phyloP scores from a whole-genome alignment of 2,797 vertebrate species.

The Pelodytes ibericus region DNA sequence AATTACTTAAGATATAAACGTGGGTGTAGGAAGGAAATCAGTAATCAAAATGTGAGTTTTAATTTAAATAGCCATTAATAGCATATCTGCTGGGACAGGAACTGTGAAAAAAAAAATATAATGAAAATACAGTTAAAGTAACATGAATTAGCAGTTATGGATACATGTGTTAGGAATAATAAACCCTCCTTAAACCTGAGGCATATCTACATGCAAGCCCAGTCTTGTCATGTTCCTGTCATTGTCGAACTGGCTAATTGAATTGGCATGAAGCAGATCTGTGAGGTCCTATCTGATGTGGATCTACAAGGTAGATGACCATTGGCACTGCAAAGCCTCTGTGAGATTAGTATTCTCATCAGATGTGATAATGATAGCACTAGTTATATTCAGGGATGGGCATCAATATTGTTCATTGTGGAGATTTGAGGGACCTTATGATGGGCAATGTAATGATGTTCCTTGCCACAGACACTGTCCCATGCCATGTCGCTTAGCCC shows the following conservation, averaged over 20 bases:
- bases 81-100: constrained; percentile 3
- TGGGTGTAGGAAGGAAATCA: background rate
- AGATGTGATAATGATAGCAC: too few relatives aligned
- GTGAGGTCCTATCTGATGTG: constrained; percentile 6
- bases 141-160: constrained; percentile 13
- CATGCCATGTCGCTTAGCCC: too few relatives aligned
- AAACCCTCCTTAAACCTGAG: background rate
- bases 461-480: too few relatives aligned
- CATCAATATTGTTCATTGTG: too few relatives aligned
- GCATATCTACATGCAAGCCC: constrained; percentile 7
- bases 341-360: too few relatives aligned
- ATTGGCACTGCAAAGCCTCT: background rate
- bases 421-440: too few relatives aligned
- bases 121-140: constrained; percentile 6
- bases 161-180: constrained; percentile 15
- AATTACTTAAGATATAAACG: background rate
- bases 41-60: background rate
- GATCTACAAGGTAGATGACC: background rate
- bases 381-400: too few relatives aligned
- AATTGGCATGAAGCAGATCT: constrained; percentile 14
- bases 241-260: constrained; percentile 27
- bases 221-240: background rate
- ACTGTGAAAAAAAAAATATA: background rate
- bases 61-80: constrained; percentile 1
- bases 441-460: too few relatives aligned